Percentiles rank a stretch among this genome's conserved stretches.
phyloP scores from a whole-genome alignment of 2,797 vertebrate genomes.

The Pempheris klunzingeri region DNA sequence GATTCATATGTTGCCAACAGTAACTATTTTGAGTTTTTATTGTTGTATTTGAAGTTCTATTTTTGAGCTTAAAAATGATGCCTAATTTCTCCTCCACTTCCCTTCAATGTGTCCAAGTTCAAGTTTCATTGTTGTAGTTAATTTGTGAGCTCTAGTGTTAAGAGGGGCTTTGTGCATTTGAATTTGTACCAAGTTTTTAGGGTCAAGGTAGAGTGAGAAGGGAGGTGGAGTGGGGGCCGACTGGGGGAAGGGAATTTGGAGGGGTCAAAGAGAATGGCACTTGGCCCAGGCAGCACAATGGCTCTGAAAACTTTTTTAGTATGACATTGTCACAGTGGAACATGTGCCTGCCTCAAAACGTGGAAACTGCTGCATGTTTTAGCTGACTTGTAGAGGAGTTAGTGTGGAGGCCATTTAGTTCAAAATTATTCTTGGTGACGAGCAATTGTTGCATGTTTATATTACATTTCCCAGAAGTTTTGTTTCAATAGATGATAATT shows the following conservation, averaged over 20 bases:
- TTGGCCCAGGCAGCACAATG: slow-evolving; percentile 49
- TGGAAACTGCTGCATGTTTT: slow-evolving; percentile 15
- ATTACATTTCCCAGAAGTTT: not conserved
- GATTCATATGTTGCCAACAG: slow-evolving; percentile 31
- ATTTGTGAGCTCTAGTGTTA: slow-evolving; percentile 66
- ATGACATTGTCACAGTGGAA: slow-evolving; percentile 43
- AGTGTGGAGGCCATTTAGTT: slow-evolving; percentile 12
- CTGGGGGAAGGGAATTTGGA: slow-evolving; percentile 72
- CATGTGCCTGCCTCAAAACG: slow-evolving; percentile 27
- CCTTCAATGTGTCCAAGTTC: slow-evolving; percentile 38
- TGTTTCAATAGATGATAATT: not conserved
- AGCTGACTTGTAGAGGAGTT: slow-evolving; percentile 3
- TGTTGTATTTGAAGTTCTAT: not conserved
- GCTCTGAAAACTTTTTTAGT: slow-evolving; percentile 62
- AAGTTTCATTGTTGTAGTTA: slow-evolving; percentile 79
- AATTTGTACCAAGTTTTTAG: slow-evolving; percentile 85
- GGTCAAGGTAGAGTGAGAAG: slow-evolving; percentile 87
- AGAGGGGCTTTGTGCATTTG: slow-evolving; percentile 86
- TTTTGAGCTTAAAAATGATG: not conserved
- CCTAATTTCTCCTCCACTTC: not conserved
- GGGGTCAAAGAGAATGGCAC: slow-evolving; percentile 69
- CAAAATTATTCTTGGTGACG: too few relatives aligned
- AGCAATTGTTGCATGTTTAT: not conserved
- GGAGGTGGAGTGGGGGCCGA: slow-evolving; percentile 56
- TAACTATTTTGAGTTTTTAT: slow-evolving; percentile 32